Conservation (phyloP, 2,888 invertebrate genomes). For the Caenorhabditis virilis region DNA sequence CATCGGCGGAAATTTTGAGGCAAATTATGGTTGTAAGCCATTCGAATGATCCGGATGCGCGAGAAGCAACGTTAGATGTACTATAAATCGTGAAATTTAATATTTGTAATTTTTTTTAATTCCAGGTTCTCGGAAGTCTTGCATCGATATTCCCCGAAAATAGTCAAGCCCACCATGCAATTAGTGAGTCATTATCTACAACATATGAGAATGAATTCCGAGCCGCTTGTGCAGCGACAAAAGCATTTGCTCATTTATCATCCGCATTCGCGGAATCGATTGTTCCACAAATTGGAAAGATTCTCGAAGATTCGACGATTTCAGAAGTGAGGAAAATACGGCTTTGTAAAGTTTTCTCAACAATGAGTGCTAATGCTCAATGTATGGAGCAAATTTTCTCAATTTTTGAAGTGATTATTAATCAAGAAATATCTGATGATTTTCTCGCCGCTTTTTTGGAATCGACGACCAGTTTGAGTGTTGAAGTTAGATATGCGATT, state of each 20-base stretch:
- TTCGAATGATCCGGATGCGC: slow-evolving; percentile 91
- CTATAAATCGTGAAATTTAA: background rate
- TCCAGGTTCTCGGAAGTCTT: slow-evolving; percentile 6
- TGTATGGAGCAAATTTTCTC: slow-evolving; percentile 28
- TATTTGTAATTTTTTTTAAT: background rate
- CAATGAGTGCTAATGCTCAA: slow-evolving; percentile 26
- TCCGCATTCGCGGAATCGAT: slow-evolving; percentile 73
- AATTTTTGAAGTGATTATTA: slow-evolving; percentile 23
- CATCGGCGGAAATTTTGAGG: slow-evolving; percentile 71
- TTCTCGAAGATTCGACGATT: slow-evolving; percentile 21
- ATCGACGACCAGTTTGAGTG: slow-evolving; percentile 40
- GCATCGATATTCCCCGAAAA: slow-evolving; percentile 14
- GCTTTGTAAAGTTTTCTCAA: slow-evolving; percentile 12
- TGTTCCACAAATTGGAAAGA: slow-evolving; percentile 22
- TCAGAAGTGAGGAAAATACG: slow-evolving; percentile 17
- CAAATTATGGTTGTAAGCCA: slow-evolving; percentile 87
- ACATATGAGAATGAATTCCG: slow-evolving; percentile 93
- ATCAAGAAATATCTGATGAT: slow-evolving; percentile 12
- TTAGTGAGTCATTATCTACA: slow-evolving; percentile 75
- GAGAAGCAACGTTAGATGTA: slow-evolving; percentile 80
- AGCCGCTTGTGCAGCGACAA: slow-evolving; percentile 92
- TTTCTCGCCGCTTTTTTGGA: slow-evolving; percentile 29
- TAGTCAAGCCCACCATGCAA: slow-evolving; percentile 43
- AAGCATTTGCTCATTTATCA: slow-evolving; percentile 90
- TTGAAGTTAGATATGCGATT: slow-evolving; percentile 37